Evolutionary conservation across 1,140 invertebrate genomes (phyloP).

Genomic region (Drosophila lini): DNA sequence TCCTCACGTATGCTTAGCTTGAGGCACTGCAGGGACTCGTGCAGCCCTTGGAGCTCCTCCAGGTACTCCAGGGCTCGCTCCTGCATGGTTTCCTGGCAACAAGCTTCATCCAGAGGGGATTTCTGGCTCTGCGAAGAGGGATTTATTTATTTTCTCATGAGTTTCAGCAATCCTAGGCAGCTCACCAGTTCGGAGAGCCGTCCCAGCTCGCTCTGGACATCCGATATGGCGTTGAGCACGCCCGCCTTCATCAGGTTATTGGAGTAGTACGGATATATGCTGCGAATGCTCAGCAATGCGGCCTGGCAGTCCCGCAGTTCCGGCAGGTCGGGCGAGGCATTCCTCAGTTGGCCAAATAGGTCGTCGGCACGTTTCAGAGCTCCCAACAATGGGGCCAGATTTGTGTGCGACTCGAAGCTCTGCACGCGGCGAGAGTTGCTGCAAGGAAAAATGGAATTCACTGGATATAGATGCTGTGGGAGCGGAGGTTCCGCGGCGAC

Average conservation of each 20-base stretch:
- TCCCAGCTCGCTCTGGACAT: slow-evolving; percentile 77
- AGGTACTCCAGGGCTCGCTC: slow-evolving; percentile 68
- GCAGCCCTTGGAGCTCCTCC: slow-evolving; percentile 69
- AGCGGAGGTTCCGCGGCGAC: not conserved
- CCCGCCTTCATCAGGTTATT: slow-evolving; percentile 79
- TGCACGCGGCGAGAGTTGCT: slow-evolving; percentile 79
- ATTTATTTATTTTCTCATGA: not conserved
- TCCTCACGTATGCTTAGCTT: slow-evolving; percentile 70
- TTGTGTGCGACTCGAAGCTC: slow-evolving; percentile 81
- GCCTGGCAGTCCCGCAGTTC: slow-evolving; percentile 74
- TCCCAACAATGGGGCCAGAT: slow-evolving; percentile 70
- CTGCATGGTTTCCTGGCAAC: slow-evolving; percentile 78
- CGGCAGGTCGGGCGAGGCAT: slow-evolving; percentile 62
- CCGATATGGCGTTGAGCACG: slow-evolving; percentile 79
- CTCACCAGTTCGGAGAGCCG: slow-evolving; percentile 68
- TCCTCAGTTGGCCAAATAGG: slow-evolving; percentile 55
- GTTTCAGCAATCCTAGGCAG: not conserved
- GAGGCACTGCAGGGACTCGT: slow-evolving; percentile 65
- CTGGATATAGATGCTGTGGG: not conserved
- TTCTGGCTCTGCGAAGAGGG: slow-evolving; percentile 68
- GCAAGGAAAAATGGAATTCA: not conserved
- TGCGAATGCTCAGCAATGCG: slow-evolving; percentile 69
- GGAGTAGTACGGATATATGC: slow-evolving; percentile 79
- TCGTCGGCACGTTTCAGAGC: slow-evolving; percentile 80
- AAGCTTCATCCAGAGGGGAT: slow-evolving; percentile 75